Percentiles rank a stretch among this genome's conserved stretches.
Conservation (phyloP, 2,113 vertebrate genomes). For the Struthidea cinerea region DNA sequence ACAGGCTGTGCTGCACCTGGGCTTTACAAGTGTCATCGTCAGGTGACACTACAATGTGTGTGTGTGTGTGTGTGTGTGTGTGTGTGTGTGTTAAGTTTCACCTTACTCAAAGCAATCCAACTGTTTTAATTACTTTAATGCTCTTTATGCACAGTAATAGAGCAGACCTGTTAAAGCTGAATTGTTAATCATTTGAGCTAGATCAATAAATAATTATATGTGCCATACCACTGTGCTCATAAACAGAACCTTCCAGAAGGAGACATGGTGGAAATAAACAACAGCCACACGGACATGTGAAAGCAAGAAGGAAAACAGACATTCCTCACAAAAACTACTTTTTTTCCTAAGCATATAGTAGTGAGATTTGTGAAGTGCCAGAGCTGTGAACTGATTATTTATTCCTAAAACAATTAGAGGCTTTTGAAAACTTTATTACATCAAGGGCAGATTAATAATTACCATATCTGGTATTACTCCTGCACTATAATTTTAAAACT, state of each 20-base stretch:
- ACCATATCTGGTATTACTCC: not conserved
- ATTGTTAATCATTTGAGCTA: constrained; percentile 32
- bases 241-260: not conserved
- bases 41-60: accelerated
- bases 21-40: not conserved
- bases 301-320: not conserved
- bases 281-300: not conserved
- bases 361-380: not conserved
- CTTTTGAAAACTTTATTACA: not conserved
- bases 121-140: not conserved
- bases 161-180: not conserved
- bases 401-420: not conserved
- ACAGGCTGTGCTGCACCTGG: not conserved
- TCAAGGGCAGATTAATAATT: not conserved
- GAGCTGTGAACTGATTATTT: not conserved
- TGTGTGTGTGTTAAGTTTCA: not conserved
- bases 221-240: not conserved
- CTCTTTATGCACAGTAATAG: not conserved
- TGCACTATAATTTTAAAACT: not conserved
- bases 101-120: not conserved
- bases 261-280: not conserved
- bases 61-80: accelerated
- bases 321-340: not conserved
- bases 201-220: constrained; percentile 68
- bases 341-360: not conserved